Evolutionary conservation across 2,113 vertebrate species (phyloP), one percentile per base, ranked within the genome.

Genomic region (Mustelus asterias): DNA sequence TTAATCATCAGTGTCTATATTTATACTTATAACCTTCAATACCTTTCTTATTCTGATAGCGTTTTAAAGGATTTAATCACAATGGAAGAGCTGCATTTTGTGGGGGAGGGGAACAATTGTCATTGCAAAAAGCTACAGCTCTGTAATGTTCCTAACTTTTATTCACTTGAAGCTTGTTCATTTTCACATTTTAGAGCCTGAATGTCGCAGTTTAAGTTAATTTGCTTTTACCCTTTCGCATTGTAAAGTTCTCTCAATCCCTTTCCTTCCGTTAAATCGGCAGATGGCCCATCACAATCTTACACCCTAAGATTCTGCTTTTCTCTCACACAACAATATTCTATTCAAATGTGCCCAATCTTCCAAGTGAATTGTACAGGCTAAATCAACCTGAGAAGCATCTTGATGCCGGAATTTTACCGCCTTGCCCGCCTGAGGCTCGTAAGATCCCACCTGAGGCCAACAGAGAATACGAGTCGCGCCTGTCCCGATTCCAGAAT

Each of bases 1-100:
- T 33, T 48, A 11, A 95, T 76, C 67, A 48, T 33, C 24, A 14
- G 20, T 54, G 69, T 44, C 69, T 95, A n/a, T 67, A 37, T 41
- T 67, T 93, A 63, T 92, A 58, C 58, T 63, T 92, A 22, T 65
- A 37, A 65, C 60, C 60, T 93, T 93, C 89, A 93, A 93, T 65
- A 18, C 4, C 60, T 63, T 65, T 18, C 89, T 93, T 65, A 63
- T 37, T 65, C 20, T 8, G 54, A 92, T n/a, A 93, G 9, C 6
- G 37, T 37, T 93, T 65, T n/a, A 11, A 93, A 93, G 60, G 60
- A 22, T 16, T 93, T 67, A 9, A 20, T 65, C 33, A 37, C 20
- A 58, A 20, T 93, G 33, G 63, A 65, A 37, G 5, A 1, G n/a
- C 6, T 93, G 89, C 7, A 65, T 37, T 33, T 93, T 58, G 18